Base-by-base conservation (phyloP, 2,888 invertebrate genomes). In the Trissoscelio sp. region DNA sequence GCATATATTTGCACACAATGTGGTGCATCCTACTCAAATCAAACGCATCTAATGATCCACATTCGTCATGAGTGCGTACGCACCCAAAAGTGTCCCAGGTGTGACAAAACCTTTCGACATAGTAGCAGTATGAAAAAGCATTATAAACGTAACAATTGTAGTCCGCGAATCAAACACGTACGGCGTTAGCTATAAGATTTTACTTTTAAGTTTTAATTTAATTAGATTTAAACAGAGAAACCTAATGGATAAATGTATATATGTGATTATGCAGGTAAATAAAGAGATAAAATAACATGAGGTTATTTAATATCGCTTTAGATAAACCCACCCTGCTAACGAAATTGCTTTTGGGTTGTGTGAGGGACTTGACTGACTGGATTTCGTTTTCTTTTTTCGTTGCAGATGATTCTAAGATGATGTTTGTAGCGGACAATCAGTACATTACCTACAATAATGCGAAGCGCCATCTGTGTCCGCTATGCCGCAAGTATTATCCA, bases 11-110 rank as follows among this genome's bases (percentile, higher is more conserved):
- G 89, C 62, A 58, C 67, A 0, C 80, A 83, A 3, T 89, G 89
- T 70, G 87, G 88, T 12, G 82, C 87, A 4, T 82, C 84, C 46
- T 89, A 88, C 78, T 81, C 83, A n/a, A 85, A 85, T 51, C 85
- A 86, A 22, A 83, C 85, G 7, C 85, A 85, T 55, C 79, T 89
- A n/a, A 75, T 82, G 55, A 86, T 86, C 79, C 89, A 90, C 70
- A 79, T 86, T 12, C 86, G 87, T 31, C 87, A 88, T 79, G 88
- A 89, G 42, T 89, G 87, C 67, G 88, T 88, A 4, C 85, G 84
- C 34, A 86, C 86, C 9, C 85, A 87, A 46, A 83, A 83, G 31
- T 88, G 88, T 46, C 46, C 75, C 20, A 82, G 69, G 22, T 88
- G 88, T 67, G 77, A 83, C 12, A 87, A 85, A 34, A 87, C 85